These are phyloP conservation scores for Gambusia holbrooki DNA, from an alignment of 2,113 vertebrate genomes.

Conservation along the genomic window DNA sequence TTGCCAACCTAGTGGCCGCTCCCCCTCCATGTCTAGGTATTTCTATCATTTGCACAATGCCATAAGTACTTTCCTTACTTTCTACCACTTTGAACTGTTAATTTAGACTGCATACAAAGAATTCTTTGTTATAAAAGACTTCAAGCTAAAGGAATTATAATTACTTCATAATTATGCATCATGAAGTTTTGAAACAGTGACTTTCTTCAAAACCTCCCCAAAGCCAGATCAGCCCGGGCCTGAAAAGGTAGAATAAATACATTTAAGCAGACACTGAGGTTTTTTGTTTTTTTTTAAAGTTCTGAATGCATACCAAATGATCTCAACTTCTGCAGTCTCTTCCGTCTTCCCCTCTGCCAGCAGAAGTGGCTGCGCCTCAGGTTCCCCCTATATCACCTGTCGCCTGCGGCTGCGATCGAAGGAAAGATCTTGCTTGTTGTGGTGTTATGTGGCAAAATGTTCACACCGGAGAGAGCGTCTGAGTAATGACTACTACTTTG, in stretches of 20 bases:
- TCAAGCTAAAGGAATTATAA: not conserved
- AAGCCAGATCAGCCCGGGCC: not conserved
- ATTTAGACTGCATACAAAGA: not conserved
- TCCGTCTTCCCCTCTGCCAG: not conserved
- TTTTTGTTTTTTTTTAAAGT: not conserved
- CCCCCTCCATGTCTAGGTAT: too few species aligned
- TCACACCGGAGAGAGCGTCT: slow-evolving; percentile 22
- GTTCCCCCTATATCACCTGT: slow-evolving; percentile 2
- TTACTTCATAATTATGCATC: too few species aligned
- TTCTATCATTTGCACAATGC: too few species aligned
- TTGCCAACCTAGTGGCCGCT: too few species aligned
- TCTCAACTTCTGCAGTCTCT: not conserved
- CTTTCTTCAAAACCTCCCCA: too few species aligned
- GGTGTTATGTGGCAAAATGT: slow-evolving; percentile 18
- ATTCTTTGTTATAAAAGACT: not conserved
- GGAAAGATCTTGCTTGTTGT: slow-evolving; percentile 4
- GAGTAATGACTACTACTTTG: slow-evolving; percentile 37
- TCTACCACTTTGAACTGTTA: too few species aligned
- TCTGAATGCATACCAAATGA: not conserved
- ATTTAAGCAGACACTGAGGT: not conserved
- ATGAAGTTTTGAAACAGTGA: too few species aligned
- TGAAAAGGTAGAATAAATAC: not conserved
- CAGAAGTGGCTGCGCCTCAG: not conserved
- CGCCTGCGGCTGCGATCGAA: not conserved
- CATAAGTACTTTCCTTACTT: too few species aligned